These are phyloP conservation scores for Chloroceryle inda DNA, from an alignment of 2,797 vertebrate species.

Conservation along the genomic window DNA sequence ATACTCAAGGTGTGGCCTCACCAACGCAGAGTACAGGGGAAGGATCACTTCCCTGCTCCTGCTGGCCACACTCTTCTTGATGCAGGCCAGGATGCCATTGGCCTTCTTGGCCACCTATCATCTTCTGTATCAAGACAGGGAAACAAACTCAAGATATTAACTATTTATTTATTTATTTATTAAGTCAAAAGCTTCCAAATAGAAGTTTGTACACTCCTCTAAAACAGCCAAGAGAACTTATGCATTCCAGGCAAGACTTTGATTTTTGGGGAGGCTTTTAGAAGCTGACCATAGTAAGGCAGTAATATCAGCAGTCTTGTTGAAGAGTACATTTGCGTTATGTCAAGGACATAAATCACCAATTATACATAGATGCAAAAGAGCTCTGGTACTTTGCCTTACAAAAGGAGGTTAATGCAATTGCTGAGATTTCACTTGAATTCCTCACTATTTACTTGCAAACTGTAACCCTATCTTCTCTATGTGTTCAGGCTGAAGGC, in stretches of 20 bases:
- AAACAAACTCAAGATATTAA: not conserved
- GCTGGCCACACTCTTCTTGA: no score
- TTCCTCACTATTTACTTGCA: not conserved
- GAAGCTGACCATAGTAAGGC: not conserved
- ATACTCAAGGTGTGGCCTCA: no score
- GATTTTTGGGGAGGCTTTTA: not conserved
- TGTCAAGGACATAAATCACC: not conserved
- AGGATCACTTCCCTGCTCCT: no score
- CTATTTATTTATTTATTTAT: not conserved
- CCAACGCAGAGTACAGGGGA: no score
- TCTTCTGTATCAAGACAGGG: not conserved
- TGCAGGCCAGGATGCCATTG: no score
- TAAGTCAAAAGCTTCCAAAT: not conserved
- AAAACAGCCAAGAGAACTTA: not conserved
- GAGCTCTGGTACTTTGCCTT: not conserved
- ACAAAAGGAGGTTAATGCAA: not conserved
- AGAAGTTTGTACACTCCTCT: not conserved
- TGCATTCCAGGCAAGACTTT: not conserved
- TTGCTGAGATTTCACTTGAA: not conserved
- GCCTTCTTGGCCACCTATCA: no score
- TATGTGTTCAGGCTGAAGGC: not conserved
- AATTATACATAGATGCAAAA: not conserved
- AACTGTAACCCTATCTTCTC: not conserved
- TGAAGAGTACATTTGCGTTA: not conserved
- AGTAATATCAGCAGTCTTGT: not conserved